Evolutionary conservation across 1,140 invertebrate species (phyloP).

Genomic region (Nixonia krombeini): DNA sequence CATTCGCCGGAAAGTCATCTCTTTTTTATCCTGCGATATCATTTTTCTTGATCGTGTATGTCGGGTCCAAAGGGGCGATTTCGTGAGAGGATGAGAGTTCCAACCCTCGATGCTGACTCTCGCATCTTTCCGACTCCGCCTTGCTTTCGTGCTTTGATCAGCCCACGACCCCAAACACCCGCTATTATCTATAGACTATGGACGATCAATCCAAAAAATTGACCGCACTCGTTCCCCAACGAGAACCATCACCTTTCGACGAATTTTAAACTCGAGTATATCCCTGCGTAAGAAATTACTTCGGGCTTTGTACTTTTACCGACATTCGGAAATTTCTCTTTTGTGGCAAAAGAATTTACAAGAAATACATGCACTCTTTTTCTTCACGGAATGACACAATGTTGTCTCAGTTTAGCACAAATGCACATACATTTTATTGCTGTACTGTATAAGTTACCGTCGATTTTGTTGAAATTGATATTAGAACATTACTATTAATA

Average conservation of each 20-base stretch:
- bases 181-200: slow-evolving; percentile 57
- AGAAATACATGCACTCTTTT: too few species aligned
- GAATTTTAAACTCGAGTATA: slow-evolving; percentile 25
- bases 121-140: slow-evolving; percentile 58
- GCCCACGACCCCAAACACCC: slow-evolving; percentile 57
- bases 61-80: slow-evolving; percentile 52
- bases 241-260: slow-evolving; percentile 26
- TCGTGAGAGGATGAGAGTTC: slow-evolving; percentile 53
- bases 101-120: slow-evolving; percentile 62
- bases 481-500: too few species aligned
- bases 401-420: too few species aligned
- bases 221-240: slow-evolving; percentile 42
- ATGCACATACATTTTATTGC: too few species aligned
- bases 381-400: too few species aligned
- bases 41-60: slow-evolving; percentile 65
- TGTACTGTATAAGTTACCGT: too few species aligned
- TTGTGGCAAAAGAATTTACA: not conserved
- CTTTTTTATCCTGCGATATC: slow-evolving; percentile 57
- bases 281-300: slow-evolving; percentile 27
- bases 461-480: too few species aligned
- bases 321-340: not conserved
- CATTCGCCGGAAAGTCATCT: slow-evolving; percentile 59
- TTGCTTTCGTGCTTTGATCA: slow-evolving; percentile 57
- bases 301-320: slow-evolving; percentile 1
- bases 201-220: slow-evolving; percentile 65